These are phyloP conservation scores for Leucophora obtusa DNA, from an alignment of 2,888 invertebrate genomes.

Conservation along the genomic window DNA sequence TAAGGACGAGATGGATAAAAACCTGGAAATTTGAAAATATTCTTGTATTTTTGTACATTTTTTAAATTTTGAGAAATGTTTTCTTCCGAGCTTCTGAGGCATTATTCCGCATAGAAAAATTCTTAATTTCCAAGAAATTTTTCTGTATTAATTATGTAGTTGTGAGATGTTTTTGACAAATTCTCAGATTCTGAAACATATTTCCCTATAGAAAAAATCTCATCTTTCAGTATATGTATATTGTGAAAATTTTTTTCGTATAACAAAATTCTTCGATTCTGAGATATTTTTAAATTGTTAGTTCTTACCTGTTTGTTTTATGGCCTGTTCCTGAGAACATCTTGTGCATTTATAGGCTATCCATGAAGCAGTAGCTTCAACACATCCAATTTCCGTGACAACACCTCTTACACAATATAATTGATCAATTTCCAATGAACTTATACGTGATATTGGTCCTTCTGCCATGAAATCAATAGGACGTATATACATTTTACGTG, in stretches of 20 bases:
- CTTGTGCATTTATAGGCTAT: constrained; percentile 82
- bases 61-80: too few species aligned
- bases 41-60: too few species aligned
- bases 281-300: too few species aligned
- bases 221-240: too few species aligned
- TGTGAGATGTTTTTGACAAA: too few species aligned
- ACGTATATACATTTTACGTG: constrained; percentile 79
- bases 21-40: constrained; percentile 34
- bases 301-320: constrained; percentile 80
- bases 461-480: constrained; percentile 84
- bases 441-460: constrained; percentile 78
- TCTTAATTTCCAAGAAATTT: too few species aligned
- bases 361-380: constrained; percentile 86
- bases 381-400: constrained; percentile 88
- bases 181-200: too few species aligned
- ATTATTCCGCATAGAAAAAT: too few species aligned
- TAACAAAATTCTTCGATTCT: too few species aligned
- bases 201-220: too few species aligned
- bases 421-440: constrained; percentile 81
- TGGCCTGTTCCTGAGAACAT: constrained; percentile 80
- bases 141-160: too few species aligned
- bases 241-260: too few species aligned
- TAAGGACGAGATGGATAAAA: constrained; percentile 67
- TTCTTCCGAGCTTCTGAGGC: neutral
- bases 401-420: constrained; percentile 90